Base-by-base conservation (phyloP, 1,140 invertebrate genomes). In the Spodoptera frugiperda region DNA sequence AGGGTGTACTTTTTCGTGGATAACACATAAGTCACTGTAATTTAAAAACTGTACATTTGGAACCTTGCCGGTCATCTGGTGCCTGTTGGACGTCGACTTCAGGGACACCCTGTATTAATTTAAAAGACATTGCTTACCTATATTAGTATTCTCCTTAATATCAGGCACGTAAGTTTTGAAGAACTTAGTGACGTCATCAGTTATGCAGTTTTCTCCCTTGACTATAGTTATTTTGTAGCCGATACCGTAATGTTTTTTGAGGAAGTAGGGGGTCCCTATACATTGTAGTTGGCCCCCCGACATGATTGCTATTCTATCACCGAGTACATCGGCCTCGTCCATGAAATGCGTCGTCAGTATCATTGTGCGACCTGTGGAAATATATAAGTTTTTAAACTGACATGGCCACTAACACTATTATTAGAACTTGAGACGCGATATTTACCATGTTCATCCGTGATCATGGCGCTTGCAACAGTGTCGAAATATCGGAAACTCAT, bases 281-380 rank as follows among this genome's bases (percentile, higher is more conserved):
- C 97, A 98, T 82, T 96, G 96, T 1, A 99, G 90, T 72, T 95
- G 93, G 1, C 98, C 98, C 59, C 96, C 95, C 57, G 98, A 96
- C 95, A 99, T 97, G 68, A 99, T 99, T 3, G 98, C 98, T 78
- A 99, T 98, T 78, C 98, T 95, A 91, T 99, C 98, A 1, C 98
- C 98, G 0, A 99, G 95, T 17, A 97, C 95, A 94, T 99, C 99
- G 9, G 99, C 99, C 94, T 99, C 99, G 93, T 99, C 99, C 98
- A 99, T 99, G 91, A 98, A 99, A 92, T 99, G 99, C 0, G 99
- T 99, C 2, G 98, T 99, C 1, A 99, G 95, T 5, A 99, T 92
- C 84, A 99, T 97, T 1, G 98, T 99, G 46, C 97, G 95, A 19
- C 91, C 92, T 93, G 54, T 95, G 89, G 78, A 48, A 14, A 44